phyloP scores from a whole-genome alignment of 2,113 vertebrate genomes.

The Amphilophus citrinellus region DNA sequence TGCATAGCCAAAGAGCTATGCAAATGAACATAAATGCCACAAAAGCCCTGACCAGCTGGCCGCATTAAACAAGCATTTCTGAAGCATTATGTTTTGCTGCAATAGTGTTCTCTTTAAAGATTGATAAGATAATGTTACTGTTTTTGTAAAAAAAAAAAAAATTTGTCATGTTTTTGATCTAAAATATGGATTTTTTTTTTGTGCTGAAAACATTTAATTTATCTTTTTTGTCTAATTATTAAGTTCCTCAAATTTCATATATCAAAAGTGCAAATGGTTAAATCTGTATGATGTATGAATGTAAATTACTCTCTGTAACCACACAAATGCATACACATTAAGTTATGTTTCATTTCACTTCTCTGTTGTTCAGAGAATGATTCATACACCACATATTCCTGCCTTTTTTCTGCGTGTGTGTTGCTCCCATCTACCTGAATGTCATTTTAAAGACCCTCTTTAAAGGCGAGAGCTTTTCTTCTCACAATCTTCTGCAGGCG shows the following conservation, averaged over 20 bases:
- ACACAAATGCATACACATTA: not conserved
- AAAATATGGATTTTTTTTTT: not conserved
- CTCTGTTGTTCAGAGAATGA: not conserved
- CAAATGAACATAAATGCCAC: not conserved
- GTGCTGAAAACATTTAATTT: not conserved
- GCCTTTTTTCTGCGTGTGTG: not conserved
- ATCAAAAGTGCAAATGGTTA: not conserved
- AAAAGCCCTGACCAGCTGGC: not conserved
- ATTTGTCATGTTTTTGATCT: not conserved
- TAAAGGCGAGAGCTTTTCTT: conserved; percentile 23
- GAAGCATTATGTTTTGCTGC: not conserved
- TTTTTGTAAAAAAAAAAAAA: too few relatives aligned
- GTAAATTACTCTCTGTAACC: not conserved
- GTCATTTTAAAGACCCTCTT: conserved; percentile 27
- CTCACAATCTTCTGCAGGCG: not conserved
- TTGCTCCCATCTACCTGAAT: conserved; percentile 18
- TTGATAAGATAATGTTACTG: not conserved
- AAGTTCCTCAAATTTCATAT: not conserved
- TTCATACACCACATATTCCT: not conserved
- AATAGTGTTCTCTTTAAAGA: not conserved
- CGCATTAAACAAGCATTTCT: not conserved
- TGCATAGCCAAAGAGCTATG: conserved; percentile 2
- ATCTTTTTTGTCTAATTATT: not conserved
- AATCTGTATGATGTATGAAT: not conserved
- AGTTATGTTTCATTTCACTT: not conserved